Evolutionary conservation across 2,113 vertebrate species (phyloP).

Genomic region (Aspiorhynchus laticeps): DNA sequence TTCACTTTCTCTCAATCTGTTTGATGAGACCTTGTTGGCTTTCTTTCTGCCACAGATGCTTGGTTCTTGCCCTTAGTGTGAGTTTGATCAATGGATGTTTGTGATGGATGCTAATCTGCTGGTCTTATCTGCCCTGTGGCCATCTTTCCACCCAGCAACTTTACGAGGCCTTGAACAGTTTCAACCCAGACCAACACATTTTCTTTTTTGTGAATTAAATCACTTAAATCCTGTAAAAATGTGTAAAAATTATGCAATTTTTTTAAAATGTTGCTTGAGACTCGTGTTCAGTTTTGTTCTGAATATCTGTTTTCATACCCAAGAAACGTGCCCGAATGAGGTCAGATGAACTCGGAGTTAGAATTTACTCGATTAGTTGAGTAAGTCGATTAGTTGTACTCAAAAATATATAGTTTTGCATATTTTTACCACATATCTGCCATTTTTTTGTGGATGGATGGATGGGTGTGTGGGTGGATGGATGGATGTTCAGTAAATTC

Average conservation of each 20-base stretch:
- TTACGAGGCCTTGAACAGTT: not conserved
- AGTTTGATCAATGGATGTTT: conserved; percentile 50
- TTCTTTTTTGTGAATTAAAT: not conserved
- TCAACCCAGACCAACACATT: not conserved
- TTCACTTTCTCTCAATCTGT: conserved; percentile 38
- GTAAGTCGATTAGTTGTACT: not conserved
- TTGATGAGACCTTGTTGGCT: conserved; percentile 27
- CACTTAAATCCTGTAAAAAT: not conserved
- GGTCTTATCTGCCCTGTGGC: conserved; percentile 51
- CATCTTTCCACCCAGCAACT: not conserved
- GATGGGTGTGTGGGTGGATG: not conserved
- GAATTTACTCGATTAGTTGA: not conserved
- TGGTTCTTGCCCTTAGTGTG: conserved; percentile 37
- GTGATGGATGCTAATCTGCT: conserved; percentile 55
- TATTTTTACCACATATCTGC: not conserved
- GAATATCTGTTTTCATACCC: not conserved
- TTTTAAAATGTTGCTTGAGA: too few species aligned
- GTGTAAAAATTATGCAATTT: too few species aligned
- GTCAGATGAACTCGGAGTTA: not conserved
- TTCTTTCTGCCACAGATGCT: conserved; percentile 19
- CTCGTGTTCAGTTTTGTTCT: not conserved
- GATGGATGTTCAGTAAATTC: too few species aligned
- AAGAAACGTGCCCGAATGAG: not conserved
- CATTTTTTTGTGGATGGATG: not conserved
- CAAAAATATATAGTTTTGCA: not conserved